phyloP scores from a whole-genome alignment of 2,113 vertebrate genomes.

The Artemisiospiza belli region DNA sequence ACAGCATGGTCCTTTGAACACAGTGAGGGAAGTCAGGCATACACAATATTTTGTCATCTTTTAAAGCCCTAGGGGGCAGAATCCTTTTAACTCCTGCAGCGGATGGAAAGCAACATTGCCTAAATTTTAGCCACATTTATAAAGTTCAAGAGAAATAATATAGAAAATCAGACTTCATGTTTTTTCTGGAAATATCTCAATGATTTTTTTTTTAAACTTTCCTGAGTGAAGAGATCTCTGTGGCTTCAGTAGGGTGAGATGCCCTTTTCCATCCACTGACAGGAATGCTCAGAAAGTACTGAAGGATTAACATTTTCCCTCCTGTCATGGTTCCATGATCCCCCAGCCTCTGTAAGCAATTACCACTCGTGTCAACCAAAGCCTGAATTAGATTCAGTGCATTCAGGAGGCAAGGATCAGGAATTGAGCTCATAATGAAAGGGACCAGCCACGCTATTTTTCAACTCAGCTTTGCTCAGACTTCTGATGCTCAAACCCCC shows the following conservation, averaged over 20 bases:
- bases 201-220: neutral
- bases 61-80: neutral
- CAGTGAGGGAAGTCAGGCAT: neutral
- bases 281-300: neutral
- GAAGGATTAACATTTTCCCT: neutral
- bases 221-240: neutral
- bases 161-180: neutral
- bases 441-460: neutral
- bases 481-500: neutral
- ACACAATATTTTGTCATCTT: neutral
- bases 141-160: neutral
- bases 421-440: neutral
- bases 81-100: neutral
- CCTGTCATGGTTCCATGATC: neutral
- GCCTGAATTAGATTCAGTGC: neutral
- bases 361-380: neutral
- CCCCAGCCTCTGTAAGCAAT: neutral
- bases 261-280: neutral
- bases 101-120: neutral
- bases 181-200: neutral
- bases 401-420: neutral
- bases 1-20: neutral
- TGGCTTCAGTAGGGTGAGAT: rapidly evolving
- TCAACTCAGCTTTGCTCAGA: neutral
- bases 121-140: neutral